Percentiles rank a stretch among this genome's conserved stretches.
Evolutionary conservation across 2,888 invertebrate genomes (phyloP).

Genomic region (Cactoblastis cactorum): DNA sequence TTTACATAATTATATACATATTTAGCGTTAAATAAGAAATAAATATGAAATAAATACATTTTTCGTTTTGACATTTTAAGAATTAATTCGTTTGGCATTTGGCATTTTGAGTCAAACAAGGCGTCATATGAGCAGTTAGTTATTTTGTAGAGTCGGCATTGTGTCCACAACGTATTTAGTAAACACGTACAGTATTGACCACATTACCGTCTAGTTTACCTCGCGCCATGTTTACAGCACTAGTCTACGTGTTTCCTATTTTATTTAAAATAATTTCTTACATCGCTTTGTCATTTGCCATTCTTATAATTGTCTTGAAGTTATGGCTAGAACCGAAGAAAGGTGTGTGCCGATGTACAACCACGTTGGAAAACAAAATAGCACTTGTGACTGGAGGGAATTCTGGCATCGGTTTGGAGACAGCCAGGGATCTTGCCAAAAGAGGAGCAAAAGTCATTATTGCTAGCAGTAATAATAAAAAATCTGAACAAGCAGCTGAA

Average conservation of each 20-base stretch:
- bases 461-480: constrained; percentile 86
- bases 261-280: neutral
- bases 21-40: too few species aligned
- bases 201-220: too few species aligned
- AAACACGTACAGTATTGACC: too few species aligned
- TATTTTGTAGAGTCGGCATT: too few species aligned
- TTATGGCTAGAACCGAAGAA: neutral
- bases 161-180: too few species aligned
- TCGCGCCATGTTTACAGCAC: neutral
- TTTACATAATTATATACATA: too few species aligned
- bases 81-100: too few species aligned
- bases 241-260: neutral
- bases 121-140: too few species aligned
- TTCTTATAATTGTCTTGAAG: neutral
- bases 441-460: constrained; percentile 84
- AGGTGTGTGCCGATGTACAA: constrained; percentile 20
- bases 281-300: neutral
- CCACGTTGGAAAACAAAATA: constrained; percentile 74
- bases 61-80: too few species aligned
- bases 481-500: constrained; percentile 83
- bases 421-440: constrained; percentile 83
- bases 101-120: too few species aligned
- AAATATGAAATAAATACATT: too few species aligned
- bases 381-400: constrained; percentile 89
- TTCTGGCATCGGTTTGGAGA: constrained; percentile 90